Evolutionary conservation across 2,113 vertebrate genomes (phyloP), one percentile per base, ranked within the genome.

Genomic region (Myocastor coypus): DNA sequence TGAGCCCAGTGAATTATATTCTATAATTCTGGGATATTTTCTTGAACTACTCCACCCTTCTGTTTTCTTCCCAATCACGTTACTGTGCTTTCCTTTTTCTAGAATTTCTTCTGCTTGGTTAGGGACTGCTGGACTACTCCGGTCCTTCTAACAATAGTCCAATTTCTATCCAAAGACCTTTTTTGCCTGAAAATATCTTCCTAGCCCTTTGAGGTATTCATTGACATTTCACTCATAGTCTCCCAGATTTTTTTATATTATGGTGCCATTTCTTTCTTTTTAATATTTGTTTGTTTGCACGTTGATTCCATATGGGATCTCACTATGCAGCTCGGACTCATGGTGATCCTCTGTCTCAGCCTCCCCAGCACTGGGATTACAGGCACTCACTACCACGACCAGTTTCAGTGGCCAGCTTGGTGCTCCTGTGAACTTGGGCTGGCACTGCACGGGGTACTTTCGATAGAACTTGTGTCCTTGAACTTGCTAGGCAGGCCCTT

Each of bases 191-290:
- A 10, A 80, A 57, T 50, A 71, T 46, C 19, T 68, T 87, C 30
- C 14, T 63, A 83, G 63, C 63, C 22, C 83, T 95, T 86, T 90
- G 50, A 90, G 40, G 42, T 93, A 95, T 59, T 78, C 42, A 40
- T 19, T 57, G 82, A 12, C 63, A 71, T 93, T 69, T 86, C 81
- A 83, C 55, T 64, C 59, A 80, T 57, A 95, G 69, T 90, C 68
- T 93, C 75, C 46, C 32, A 87, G 34, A 69, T 37, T 90, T n/a
- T n/a, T 34, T 37, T 90, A 86, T 78, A 63, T 87, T 46, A 63
- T 37, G n/a, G 20, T 3, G 55, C 30, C 42, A 20, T 69, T 75
- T 32, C 55, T 86, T 85, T 81, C 82, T 77, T 69, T 55, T 55
- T 55, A 55, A 55, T 55, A 55, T 55, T 55, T 55, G 52, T 55